Percentiles rank a stretch among this genome's conserved stretches.
These are phyloP conservation scores for Acanthaster planci DNA, from an alignment of 35 echinoderm and acorn worm species.

Conservation along the genomic window DNA sequence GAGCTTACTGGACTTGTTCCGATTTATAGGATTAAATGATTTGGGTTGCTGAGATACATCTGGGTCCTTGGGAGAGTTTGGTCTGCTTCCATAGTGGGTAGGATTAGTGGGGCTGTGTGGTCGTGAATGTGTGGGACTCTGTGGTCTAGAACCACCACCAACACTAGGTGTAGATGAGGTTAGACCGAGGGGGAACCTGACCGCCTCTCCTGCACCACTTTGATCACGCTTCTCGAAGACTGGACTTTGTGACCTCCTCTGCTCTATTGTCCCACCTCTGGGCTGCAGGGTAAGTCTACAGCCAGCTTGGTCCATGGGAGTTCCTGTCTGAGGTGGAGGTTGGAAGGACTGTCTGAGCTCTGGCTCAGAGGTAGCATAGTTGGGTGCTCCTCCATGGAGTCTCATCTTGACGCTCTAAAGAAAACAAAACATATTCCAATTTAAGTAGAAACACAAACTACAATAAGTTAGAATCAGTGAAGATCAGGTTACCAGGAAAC, in stretches of 20 bases:
- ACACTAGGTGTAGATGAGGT: constrained; percentile 17
- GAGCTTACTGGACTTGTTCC: neutral
- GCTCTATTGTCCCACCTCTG: neutral
- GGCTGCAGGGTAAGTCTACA: neutral
- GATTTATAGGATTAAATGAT: neutral
- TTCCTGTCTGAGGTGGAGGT: neutral
- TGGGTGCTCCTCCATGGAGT: neutral
- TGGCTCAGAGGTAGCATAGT: constrained; percentile 2
- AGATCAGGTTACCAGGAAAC: too few species aligned
- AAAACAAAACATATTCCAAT: neutral
- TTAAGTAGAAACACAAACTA: too few species aligned
- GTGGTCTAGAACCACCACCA: constrained; percentile 9
- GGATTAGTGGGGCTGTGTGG: neutral
- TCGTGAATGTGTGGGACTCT: neutral
- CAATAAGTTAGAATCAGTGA: too few species aligned
- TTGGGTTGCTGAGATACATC: neutral
- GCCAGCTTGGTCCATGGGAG: neutral
- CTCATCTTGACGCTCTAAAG: neutral
- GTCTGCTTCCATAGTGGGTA: neutral
- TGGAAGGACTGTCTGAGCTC: constrained; percentile 16
- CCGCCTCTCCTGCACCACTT: neutral
- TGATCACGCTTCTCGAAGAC: neutral
- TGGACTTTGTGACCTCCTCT: neutral
- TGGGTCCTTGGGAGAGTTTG: neutral
- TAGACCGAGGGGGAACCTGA: neutral